phyloP scores from a whole-genome alignment of 2,797 vertebrate genomes.

The Pipistrellus pygmaeus region DNA sequence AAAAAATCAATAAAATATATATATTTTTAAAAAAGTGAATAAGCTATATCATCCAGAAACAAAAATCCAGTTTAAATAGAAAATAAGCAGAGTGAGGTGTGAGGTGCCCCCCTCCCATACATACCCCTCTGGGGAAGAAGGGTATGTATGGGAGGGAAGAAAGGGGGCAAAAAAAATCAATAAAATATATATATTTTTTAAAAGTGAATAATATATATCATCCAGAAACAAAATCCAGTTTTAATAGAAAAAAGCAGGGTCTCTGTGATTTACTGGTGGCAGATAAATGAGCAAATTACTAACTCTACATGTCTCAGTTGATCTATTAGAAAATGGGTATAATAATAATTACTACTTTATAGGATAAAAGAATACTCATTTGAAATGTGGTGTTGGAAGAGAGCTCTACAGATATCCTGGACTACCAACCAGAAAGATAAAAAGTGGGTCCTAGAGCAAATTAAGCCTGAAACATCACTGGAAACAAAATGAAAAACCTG shows the following conservation, averaged over 20 bases:
- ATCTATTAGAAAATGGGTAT: not conserved
- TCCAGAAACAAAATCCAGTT: not conserved
- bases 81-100: not conserved
- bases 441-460: not conserved
- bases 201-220: not conserved
- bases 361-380: not conserved
- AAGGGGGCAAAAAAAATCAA: no score
- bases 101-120: no score
- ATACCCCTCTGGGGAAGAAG: no score
- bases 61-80: slow-evolving; percentile 16
- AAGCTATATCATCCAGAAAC: not conserved
- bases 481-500: not conserved
- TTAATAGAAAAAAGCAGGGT: slow-evolving; percentile 1
- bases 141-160: no score
- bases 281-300: not conserved
- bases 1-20: no score
- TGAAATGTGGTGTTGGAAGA: not conserved
- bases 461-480: not conserved
- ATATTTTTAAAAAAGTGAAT: not conserved
- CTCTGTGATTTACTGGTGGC: not conserved
- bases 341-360: not conserved
- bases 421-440: not conserved
- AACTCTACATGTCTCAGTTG: not conserved
- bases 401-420: not conserved
- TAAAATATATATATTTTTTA: not conserved